Evolutionary conservation across 1,140 invertebrate genomes (phyloP), one percentile per base, ranked within the genome.

Genomic region (Antheraea pernyi): DNA sequence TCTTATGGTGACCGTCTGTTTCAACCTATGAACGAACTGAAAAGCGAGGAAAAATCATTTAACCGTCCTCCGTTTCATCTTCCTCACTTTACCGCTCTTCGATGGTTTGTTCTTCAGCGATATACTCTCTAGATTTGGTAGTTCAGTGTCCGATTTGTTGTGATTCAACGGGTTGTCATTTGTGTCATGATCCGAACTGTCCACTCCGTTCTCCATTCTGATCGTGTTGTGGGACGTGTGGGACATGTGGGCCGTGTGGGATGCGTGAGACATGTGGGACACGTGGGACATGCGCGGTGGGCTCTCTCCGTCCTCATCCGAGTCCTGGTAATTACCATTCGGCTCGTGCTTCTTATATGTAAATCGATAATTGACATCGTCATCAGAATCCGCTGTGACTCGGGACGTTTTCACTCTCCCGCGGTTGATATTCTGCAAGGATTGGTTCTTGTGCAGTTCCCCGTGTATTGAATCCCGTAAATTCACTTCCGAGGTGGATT

Each of bases 11-110:
- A 79, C 74, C 68, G 62, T 72, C 63, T 75, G 80, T 72, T 81
- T 79, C 80, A 91, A 75, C 74, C 89, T 88, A 71, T 91, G 81
- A 72, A 91, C 83, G 75, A 91, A 91, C 79, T 86, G 86, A 67
- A 88, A 82, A 63, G 84, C 85, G 46, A 90, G 74, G 85, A 89
- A 79, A 67, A 92, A 92, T 93, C 91, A 93, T 92, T 93, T 92
- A 59, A 89, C 88, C 61, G 86, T 87, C 82, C 86, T 77, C 72
- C 89, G 78, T 76, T 80, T 90, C 9, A 77, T 74, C 73, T 81
- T 89, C 70, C 88, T 85, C 79, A 89, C 85, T 87, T 86, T 90
- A 42, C 88, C 82, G 36, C 62, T 58, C 66, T 88, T 88, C 5
- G 77, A 71, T 5, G 76, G 72, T 65, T 88, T 90, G 53, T 69